Evolutionary conservation across 2,113 vertebrate species (phyloP), one percentile per base, ranked within the genome.

Genomic region (Ophiodon elongatus): DNA sequence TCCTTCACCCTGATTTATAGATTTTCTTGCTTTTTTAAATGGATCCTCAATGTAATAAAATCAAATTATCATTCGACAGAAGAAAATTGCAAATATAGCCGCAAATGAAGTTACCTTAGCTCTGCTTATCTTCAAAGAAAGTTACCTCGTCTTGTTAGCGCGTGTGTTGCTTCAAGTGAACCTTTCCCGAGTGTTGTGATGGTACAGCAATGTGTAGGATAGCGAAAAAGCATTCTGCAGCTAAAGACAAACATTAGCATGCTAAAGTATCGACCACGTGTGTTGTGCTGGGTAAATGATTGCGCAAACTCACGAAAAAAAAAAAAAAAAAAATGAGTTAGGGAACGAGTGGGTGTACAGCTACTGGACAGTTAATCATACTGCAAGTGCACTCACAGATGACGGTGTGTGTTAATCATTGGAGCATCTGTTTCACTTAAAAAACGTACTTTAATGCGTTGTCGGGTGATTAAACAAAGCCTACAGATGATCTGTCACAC

Each of bases 401-500:
- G 84, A 66, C 4, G 1, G 47, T 64, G 74, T 69, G 69, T 66
- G 60, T 73, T 67, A 75, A 84, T 84, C 69, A 75, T 78, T 62
- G 7, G 31, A 78, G 67, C 85, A 84, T 84, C 84, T 89, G 81
- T 88, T 83, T 76, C 67, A 35, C 66, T 82, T 29, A 43, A 76
- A 85, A 82, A 23, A 81, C 62, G 74, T 23, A 67, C 67, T 78
- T 73, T 66, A 72, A 81, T 67, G 78, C 71, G 66, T 85, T 67
- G 71, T 47, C 50, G 70, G 31, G 64, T 74, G 74, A 86, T 89
- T 85, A 81, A 88, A 84, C 80, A 89, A 89, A 86, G 69, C 68
- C 70, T 52, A 84, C 72, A 68, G 74, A 85, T 75, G 63, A 90
- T 84, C 81, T 90, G 86, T 89, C 86, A 87, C 89, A 92, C 80